These are phyloP conservation scores for Garra rufa DNA, from an alignment of 2,113 vertebrate species.

Conservation along the genomic window DNA sequence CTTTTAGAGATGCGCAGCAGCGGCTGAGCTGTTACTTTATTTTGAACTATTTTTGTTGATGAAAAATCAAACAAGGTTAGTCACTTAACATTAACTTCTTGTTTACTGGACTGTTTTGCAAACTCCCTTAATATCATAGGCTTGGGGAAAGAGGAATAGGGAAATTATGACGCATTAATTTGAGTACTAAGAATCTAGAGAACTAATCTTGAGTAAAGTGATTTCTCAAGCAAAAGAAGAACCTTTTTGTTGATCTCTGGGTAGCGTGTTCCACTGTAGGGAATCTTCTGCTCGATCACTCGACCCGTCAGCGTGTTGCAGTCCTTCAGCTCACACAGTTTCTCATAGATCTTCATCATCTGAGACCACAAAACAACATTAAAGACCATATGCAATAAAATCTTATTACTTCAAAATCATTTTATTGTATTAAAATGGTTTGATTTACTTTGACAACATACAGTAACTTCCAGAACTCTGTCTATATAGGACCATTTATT, in stretches of 20 bases:
- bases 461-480: neutral
- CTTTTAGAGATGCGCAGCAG: too few relatives aligned
- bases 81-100: too few relatives aligned
- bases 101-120: too few relatives aligned
- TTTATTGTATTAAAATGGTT: neutral
- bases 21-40: too few relatives aligned
- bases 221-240: neutral
- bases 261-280: constrained; percentile 82
- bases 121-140: neutral
- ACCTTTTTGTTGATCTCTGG: constrained; percentile 88
- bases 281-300: constrained; percentile 87
- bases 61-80: too few relatives aligned
- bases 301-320: constrained; percentile 84
- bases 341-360: constrained; percentile 90
- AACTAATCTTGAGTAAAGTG: neutral
- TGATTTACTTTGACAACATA: neutral
- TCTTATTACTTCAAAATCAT: neutral
- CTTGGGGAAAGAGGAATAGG: neutral
- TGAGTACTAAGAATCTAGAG: neutral
- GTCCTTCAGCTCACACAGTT: constrained; percentile 87
- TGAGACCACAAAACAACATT: constrained; percentile 42
- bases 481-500: neutral
- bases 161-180: neutral
- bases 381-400: neutral
- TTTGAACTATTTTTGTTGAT: too few relatives aligned